These are phyloP conservation scores for Ophion obscuratus DNA, from an alignment of 2,888 invertebrate species.

Conservation along the genomic window DNA sequence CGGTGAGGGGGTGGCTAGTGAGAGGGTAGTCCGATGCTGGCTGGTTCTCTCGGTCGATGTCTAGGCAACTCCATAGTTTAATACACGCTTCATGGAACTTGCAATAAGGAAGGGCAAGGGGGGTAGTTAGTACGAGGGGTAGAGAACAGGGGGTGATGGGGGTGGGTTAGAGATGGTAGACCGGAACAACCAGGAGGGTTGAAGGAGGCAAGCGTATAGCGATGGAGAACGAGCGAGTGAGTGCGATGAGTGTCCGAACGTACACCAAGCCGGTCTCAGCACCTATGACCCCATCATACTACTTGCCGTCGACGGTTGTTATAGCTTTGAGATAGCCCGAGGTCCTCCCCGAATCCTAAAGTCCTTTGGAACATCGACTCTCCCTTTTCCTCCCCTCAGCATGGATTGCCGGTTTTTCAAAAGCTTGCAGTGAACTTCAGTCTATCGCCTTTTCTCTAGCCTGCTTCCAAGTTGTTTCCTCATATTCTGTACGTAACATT, in stretches of 20 bases:
- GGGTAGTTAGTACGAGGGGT: conserved; percentile 60
- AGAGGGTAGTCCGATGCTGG: conserved; percentile 74
- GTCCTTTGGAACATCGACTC: conserved; percentile 28
- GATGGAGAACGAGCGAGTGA: conserved; percentile 32
- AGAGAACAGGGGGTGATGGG: conserved; percentile 48
- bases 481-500: not conserved
- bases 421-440: conserved; percentile 15
- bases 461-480: not conserved
- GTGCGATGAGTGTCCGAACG: conserved; percentile 61
- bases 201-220: conserved; percentile 61
- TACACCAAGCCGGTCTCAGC: conserved; percentile 71
- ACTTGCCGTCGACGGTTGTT: conserved; percentile 74
- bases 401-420: conserved; percentile 30
- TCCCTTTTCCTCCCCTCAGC: conserved; percentile 1
- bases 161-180: conserved; percentile 49
- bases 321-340: conserved; percentile 64
- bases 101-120: conserved; percentile 82
- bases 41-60: conserved; percentile 79
- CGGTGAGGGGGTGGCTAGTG: conserved; percentile 70
- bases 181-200: conserved; percentile 67
- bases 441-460: not conserved
- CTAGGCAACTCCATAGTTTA: conserved; percentile 83
- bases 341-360: conserved; percentile 35
- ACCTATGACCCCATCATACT: conserved; percentile 77
- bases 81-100: conserved; percentile 82